phyloP scores from a whole-genome alignment of 2,888 invertebrate species.

The Drosophila mimica region DNA sequence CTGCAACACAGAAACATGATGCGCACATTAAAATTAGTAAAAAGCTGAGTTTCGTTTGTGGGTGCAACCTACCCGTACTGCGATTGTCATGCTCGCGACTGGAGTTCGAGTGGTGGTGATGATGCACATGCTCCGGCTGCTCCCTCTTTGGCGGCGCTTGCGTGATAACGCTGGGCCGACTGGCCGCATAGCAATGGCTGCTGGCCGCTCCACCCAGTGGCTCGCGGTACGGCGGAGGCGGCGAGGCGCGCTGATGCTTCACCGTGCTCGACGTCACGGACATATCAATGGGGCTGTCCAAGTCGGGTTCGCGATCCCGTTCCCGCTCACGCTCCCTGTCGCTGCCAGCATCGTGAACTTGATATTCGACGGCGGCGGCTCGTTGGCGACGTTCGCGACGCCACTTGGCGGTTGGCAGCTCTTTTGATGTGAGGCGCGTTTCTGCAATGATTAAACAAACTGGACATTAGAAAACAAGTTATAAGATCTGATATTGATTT shows the following conservation, averaged over 20 bases:
- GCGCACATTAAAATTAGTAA: not conserved
- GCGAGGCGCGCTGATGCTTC: conserved; percentile 81
- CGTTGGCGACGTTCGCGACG: conserved; percentile 88
- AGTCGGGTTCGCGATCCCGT: conserved; percentile 55
- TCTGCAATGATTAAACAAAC: conserved; percentile 76
- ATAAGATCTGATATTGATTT: conserved; percentile 20
- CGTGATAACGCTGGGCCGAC: conserved; percentile 88
- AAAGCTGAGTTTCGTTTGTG: not conserved
- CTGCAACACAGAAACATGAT: conserved; percentile 82
- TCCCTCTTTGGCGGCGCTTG: conserved; percentile 86
- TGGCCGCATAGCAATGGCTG: conserved; percentile 71
- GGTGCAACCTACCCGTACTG: conserved; percentile 72
- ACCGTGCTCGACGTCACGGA: conserved; percentile 82
- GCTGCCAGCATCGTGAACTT: conserved; percentile 60
- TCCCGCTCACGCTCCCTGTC: conserved; percentile 29
- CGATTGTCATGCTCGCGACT: conserved; percentile 82
- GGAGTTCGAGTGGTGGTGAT: conserved; percentile 46
- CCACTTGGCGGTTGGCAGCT: conserved; percentile 90
- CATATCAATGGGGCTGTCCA: conserved; percentile 85
- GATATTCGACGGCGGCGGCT: conserved; percentile 84
- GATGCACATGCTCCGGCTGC: conserved; percentile 65
- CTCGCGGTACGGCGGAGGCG: conserved; percentile 84
- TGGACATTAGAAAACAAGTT: conserved; percentile 44
- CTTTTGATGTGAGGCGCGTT: conserved; percentile 86
- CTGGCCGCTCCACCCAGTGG: conserved; percentile 78